Conservation (phyloP, 2,888 invertebrate genomes). For the Catotricha subobsoleta region DNA sequence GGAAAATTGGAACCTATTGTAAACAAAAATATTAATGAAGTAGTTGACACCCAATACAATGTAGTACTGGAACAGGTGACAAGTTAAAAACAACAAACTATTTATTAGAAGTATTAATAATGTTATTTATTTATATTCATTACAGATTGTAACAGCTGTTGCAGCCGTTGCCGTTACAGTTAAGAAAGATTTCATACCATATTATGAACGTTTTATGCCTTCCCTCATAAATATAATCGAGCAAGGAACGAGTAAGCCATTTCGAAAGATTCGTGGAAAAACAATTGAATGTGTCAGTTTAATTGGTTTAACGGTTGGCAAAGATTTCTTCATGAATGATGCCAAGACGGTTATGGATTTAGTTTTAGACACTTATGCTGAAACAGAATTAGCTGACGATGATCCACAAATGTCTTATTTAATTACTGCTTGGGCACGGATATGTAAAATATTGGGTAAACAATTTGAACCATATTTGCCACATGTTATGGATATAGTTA, state of each 20-base stretch:
- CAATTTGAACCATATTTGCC: constrained; percentile 80
- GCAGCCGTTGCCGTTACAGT: constrained; percentile 97
- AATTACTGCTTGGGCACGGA: constrained; percentile 97
- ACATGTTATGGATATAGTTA: constrained; percentile 75
- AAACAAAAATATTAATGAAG: constrained; percentile 82
- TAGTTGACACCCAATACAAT: constrained; percentile 86
- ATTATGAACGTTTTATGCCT: constrained; percentile 87
- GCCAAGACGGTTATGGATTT: constrained; percentile 94
- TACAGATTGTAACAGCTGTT: constrained; percentile 78
- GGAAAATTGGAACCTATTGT: constrained; percentile 75
- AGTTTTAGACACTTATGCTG: constrained; percentile 74
- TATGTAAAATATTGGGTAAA: constrained; percentile 82
- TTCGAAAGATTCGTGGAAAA: constrained; percentile 86
- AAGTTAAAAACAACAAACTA: background rate
- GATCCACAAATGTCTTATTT: constrained; percentile 95
- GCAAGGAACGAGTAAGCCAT: constrained; percentile 73
- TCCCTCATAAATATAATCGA: constrained; percentile 94
- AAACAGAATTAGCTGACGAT: constrained; percentile 73
- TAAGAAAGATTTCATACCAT: constrained; percentile 84
- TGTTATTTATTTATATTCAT: constrained; percentile 9
- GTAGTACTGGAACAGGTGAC: constrained; percentile 77
- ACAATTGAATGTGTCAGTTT: constrained; percentile 98
- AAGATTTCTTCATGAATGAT: constrained; percentile 72
- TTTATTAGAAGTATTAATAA: background rate
- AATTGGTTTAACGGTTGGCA: constrained; percentile 76